Conservation (phyloP, 2,888 invertebrate genomes). For the Drosophila formosana region DNA sequence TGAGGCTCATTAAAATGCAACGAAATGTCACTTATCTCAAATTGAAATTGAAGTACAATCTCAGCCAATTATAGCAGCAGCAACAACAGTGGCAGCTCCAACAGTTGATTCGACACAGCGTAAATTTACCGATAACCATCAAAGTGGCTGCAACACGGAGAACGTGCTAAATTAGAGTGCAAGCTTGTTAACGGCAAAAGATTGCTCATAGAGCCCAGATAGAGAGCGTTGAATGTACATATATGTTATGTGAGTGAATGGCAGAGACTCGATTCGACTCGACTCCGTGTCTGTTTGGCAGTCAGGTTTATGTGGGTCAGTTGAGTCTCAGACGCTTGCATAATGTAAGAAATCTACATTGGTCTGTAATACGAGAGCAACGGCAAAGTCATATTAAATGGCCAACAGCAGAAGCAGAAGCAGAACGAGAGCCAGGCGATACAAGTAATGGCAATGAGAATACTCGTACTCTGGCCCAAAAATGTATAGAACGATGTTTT, state of each 20-base stretch:
- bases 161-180: slow-evolving; percentile 69
- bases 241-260: slow-evolving; percentile 35
- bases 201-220: slow-evolving; percentile 54
- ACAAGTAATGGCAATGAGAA: slow-evolving; percentile 64
- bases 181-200: slow-evolving; percentile 73
- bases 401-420: slow-evolving; percentile 18
- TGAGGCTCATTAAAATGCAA: slow-evolving; percentile 81
- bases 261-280: slow-evolving; percentile 34
- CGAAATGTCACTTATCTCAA: slow-evolving; percentile 81
- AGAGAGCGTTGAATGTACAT: not conserved
- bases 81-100: slow-evolving; percentile 29
- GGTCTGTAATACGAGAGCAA: not conserved
- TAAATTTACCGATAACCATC: slow-evolving; percentile 70
- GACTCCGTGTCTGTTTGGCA: not conserved
- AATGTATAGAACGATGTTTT: slow-evolving; percentile 19
- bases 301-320: slow-evolving; percentile 49
- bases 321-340: slow-evolving; percentile 57
- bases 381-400: slow-evolving; percentile 72
- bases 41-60: slow-evolving; percentile 74
- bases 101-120: slow-evolving; percentile 58
- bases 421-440: slow-evolving; percentile 29
- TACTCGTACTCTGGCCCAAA: slow-evolving; percentile 34
- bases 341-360: slow-evolving; percentile 52
- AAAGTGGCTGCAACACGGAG: slow-evolving; percentile 50
- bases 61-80: slow-evolving; percentile 53